Evolutionary conservation across 2,113 vertebrate genomes (phyloP).

Genomic region (Podarcis muralis): DNA sequence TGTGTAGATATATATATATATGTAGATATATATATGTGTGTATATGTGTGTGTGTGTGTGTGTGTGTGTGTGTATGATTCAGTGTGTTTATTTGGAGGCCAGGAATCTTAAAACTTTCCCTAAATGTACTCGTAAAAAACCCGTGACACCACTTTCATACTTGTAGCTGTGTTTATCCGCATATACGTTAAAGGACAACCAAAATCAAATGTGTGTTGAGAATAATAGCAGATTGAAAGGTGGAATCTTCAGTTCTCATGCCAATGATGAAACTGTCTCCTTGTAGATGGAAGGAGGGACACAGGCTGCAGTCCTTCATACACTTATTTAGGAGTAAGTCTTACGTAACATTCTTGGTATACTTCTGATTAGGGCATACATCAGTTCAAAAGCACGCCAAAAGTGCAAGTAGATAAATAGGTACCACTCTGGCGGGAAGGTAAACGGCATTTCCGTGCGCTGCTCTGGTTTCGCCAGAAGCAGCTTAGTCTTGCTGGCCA

Average conservation of each 20-base stretch:
- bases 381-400: too few species aligned
- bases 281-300: not conserved
- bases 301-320: not conserved
- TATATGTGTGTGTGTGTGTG: too few species aligned
- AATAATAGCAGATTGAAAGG: not conserved
- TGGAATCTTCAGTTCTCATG: not conserved
- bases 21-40: too few species aligned
- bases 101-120: not conserved
- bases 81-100: not conserved
- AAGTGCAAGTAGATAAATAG: too few species aligned
- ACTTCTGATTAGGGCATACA: not conserved
- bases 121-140: not conserved
- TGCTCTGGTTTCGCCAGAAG: too few species aligned
- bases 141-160: not conserved
- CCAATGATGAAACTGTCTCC: not conserved
- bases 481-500: too few species aligned
- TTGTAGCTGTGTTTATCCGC: not conserved
- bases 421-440: too few species aligned
- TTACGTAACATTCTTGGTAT: not conserved
- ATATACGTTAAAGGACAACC: not conserved
- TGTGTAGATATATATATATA: too few species aligned
- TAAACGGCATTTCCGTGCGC: too few species aligned
- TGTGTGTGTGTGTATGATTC: not conserved
- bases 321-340: not conserved
- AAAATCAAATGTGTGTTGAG: not conserved